A percentile compares a stretch with the other conserved stretches of the same genome.
phyloP scores from a whole-genome alignment of 2,113 vertebrate genomes.

The Neotragus pygmaeus region DNA sequence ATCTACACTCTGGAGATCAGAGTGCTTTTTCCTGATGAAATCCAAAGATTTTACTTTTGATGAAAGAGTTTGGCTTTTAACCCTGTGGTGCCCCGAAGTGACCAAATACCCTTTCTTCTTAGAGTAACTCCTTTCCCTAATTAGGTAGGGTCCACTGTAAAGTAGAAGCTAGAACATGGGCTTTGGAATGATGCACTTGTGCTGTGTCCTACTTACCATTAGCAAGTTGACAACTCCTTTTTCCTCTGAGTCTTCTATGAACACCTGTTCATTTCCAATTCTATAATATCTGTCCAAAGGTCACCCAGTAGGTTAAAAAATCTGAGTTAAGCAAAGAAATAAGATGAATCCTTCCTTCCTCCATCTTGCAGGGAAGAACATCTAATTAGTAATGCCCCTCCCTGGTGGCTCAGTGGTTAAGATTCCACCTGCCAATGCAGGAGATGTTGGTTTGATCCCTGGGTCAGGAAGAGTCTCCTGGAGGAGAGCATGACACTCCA shows the following conservation, averaged over 20 bases:
- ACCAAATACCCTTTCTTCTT: neutral
- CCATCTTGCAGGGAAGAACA: neutral
- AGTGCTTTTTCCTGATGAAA: neutral
- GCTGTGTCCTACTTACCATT: neutral
- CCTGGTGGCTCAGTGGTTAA: neutral
- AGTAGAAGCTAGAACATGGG: too few relatives aligned
- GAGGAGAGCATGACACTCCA: neutral
- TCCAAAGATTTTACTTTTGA: neutral
- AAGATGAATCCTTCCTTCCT: neutral
- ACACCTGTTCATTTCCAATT: rapidly evolving
- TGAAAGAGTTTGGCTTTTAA: neutral
- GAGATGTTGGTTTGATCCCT: neutral
- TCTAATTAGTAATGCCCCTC: neutral
- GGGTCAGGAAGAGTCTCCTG: neutral
- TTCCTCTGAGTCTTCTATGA: neutral
- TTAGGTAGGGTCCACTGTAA: neutral
- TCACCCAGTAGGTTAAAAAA: neutral
- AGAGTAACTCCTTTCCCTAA: neutral
- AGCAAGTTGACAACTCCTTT: neutral
- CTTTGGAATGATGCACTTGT: neutral
- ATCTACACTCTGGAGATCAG: neutral
- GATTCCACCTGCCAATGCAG: rapidly evolving
- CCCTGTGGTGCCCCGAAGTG: neutral
- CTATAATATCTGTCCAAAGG: neutral
- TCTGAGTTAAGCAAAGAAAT: neutral